These are phyloP conservation scores for Neomorphus geoffroyi DNA, from an alignment of 2,797 vertebrate genomes.

Conservation along the genomic window DNA sequence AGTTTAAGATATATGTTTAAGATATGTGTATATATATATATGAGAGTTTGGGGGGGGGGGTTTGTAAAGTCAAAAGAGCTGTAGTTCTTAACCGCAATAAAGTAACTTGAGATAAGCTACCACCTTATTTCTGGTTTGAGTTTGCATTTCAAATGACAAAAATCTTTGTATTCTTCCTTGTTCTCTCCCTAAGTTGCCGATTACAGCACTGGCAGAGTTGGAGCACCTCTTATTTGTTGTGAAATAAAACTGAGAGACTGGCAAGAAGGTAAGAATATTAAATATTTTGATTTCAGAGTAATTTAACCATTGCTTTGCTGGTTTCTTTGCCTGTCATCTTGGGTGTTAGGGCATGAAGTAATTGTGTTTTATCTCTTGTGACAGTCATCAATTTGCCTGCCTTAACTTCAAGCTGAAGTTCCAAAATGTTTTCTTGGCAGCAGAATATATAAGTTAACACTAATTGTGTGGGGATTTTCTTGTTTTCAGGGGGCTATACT, in stretches of 20 bases:
- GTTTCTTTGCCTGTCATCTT: background rate
- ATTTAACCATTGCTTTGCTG: background rate
- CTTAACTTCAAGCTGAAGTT: background rate
- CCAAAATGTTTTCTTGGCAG: background rate
- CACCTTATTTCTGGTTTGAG: background rate
- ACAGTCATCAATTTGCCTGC: background rate
- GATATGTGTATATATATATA: accelerated
- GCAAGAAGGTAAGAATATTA: slow-evolving; percentile 86
- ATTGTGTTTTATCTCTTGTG: background rate
- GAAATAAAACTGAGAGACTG: slow-evolving; percentile 93
- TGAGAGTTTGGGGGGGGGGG: background rate
- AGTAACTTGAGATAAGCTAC: background rate
- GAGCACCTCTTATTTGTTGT: slow-evolving; percentile 94
- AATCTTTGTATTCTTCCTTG: background rate
- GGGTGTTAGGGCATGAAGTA: background rate
- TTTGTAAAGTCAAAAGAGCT: background rate
- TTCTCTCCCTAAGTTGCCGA: slow-evolving; percentile 75
- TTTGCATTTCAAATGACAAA: background rate
- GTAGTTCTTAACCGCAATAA: background rate
- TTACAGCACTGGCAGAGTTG: slow-evolving; percentile 94
- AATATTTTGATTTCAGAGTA: background rate
- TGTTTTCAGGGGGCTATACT: slow-evolving; percentile 89
- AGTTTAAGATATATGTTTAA: background rate
- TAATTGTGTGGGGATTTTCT: background rate
- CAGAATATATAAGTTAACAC: background rate